Evolutionary conservation across 2,113 vertebrate genomes (phyloP), one percentile per base, ranked within the genome.

Genomic region (Pseudorectes ferrugineus): DNA sequence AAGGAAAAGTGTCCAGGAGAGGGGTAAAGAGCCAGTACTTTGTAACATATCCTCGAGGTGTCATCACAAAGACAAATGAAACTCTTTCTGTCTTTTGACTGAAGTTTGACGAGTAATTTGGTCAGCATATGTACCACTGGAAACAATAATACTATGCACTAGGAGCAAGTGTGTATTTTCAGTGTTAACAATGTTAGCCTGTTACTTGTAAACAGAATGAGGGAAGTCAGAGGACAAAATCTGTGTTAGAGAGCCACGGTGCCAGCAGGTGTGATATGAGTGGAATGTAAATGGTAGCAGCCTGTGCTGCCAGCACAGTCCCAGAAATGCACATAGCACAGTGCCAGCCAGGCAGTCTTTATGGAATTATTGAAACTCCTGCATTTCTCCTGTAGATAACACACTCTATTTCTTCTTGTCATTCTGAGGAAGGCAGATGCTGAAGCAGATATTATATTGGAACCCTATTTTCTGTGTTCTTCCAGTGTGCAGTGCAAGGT

Each of bases 241-340:
- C 6, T 67, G 6, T 33, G 5, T 16, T 45, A 17, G 36, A 62
- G 23, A 31, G 8, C 17, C 9, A 4, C 0, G 2, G 35, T 63
- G 40, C 28, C 43, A 52, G 51, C 29, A 62, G 46, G 57, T 48
- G 21, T 38, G 43, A 25, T 45, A 26, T 7, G 51, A 83, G 17
- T 9, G 52, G 33, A 59, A 81, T 23, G 57, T 33, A 58, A 70
- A 62, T 24, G 19, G 43, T 21, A 78, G 59, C 31, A 80, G 31
- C 33, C 17, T 57, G 17, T 0, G 0, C 21, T 73, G 29, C 42
- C 52, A 75, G 25, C 7, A 7, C 35, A 22, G 19, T 83, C 24
- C 19, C 15, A 63, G 40, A 66, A 86, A 71, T 17, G 9, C 40
- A 21, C 0, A 0, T 14, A 51, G 22, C 6, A 15, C 25, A 23